Evolutionary conservation across 1,140 invertebrate species (phyloP).

Genomic region (Matsumurasca onukii): DNA sequence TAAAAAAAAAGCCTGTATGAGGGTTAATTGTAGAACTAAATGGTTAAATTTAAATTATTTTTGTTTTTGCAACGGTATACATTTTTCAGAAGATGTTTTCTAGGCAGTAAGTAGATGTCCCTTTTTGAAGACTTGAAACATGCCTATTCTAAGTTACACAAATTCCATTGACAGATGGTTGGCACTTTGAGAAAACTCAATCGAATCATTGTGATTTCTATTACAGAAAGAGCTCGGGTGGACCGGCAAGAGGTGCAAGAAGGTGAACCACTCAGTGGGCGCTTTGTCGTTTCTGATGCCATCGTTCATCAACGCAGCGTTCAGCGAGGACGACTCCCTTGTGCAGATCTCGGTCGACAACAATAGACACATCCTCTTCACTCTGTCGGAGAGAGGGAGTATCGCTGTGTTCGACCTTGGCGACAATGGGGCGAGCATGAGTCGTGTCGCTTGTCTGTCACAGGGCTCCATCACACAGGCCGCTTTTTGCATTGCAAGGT

Average conservation of each 20-base stretch:
- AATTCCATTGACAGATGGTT: too few species aligned
- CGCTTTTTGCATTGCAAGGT: slow-evolving; percentile 79
- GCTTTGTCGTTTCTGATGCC: slow-evolving; percentile 86
- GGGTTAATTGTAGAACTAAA: too few species aligned
- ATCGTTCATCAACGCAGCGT: slow-evolving; percentile 82
- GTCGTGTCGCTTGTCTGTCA: slow-evolving; percentile 71
- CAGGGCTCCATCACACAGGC: slow-evolving; percentile 75
- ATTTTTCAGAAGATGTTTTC: too few species aligned
- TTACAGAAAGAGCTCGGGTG: slow-evolving; percentile 79
- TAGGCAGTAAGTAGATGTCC: too few species aligned
- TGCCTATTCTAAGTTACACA: too few species aligned
- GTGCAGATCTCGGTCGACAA: slow-evolving; percentile 90
- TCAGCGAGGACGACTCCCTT: slow-evolving; percentile 86
- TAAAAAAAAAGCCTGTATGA: too few species aligned
- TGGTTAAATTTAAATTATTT: too few species aligned
- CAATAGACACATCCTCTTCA: slow-evolving; percentile 86
- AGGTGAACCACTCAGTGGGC: slow-evolving; percentile 92
- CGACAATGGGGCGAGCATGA: slow-evolving; percentile 68
- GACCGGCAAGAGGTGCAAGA: slow-evolving; percentile 94
- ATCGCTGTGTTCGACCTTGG: slow-evolving; percentile 91
- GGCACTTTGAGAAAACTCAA: too few species aligned
- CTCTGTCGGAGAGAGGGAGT: slow-evolving; percentile 78
- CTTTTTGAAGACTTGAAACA: too few species aligned
- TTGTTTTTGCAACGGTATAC: too few species aligned
- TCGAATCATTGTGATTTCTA: too few species aligned